Evolutionary conservation across 2,888 invertebrate species (phyloP), one percentile per base, ranked within the genome.

Genomic region (Arrhopalites spinosus): DNA sequence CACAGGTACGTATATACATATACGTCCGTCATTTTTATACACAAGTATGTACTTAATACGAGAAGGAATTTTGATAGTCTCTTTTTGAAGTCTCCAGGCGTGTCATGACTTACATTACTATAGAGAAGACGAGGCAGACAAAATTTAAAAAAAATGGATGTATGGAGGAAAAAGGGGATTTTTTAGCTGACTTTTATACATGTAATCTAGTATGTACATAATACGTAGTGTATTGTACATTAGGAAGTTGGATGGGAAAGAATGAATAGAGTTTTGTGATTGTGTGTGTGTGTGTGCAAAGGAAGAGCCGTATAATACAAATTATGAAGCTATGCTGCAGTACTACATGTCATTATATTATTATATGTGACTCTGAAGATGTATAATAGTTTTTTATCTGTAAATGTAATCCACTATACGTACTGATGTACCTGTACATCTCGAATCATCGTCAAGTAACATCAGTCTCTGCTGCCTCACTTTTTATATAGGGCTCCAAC

Each of bases 61-160:
- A 66, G 69, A 27, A 25, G 69, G 69, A 69, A 69, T 69, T 69
- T 69, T 29, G 53, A 69, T 69, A 29, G 69, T n/a, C n/a, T 69
- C 53, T 53, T 69, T 30, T 53, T n/a, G 27, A 29, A 50, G 25
- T 45, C 23, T 43, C 47, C n/a, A 64, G 64, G 15, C 64, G 15
- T 64, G 66, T 66, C 66, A 36, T 64, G 27, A 64, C 27, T 64
- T 45, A 66, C 66, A 25, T 43, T 66, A 45, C 36, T 27, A 25
- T 25, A 53, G 1, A 8, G 8, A 20, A 1, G 27, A 27, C 1
- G 20, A 23, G 36, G 36, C 20, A 23, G 8, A 59, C n/a, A n/a
- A 59, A 59, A 59, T 59, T 25, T 25, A 23, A 59, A 59, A 20
- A 25, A 25, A 59, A 20, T 20, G 59, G 11, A 20, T 25, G 20